Conservation (phyloP, 2,113 vertebrate genomes). For the Rhabdornis inornatus region DNA sequence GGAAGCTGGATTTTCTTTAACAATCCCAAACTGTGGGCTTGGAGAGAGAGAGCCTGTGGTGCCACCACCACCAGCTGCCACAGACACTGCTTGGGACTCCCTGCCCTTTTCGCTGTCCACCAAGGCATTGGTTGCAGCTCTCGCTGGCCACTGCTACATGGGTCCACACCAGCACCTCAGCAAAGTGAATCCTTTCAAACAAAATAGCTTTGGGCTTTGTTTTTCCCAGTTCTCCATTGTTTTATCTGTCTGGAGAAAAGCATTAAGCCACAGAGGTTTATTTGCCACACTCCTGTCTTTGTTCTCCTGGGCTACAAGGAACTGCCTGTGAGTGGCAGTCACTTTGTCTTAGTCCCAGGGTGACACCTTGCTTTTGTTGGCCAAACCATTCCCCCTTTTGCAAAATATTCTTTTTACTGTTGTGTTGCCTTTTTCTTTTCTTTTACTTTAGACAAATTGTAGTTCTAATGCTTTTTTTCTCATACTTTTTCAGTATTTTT, state of each 20-base stretch:
- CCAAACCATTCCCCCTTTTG: not conserved
- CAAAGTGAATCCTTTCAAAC: not conserved
- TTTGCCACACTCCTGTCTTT: not conserved
- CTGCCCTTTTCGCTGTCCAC: no score
- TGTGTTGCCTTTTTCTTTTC: not conserved
- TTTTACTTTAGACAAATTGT: not conserved
- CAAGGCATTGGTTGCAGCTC: not conserved
- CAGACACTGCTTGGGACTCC: no score
- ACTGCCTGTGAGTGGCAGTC: not conserved
- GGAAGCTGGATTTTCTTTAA: no score
- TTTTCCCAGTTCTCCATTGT: not conserved
- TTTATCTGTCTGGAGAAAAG: not conserved
- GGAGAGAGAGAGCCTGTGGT: not conserved
- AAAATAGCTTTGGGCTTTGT: not conserved
- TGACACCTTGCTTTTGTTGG: not conserved
- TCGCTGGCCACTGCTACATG: accelerated
- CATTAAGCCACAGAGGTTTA: no score
- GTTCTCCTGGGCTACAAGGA: not conserved
- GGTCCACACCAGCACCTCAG: accelerated
- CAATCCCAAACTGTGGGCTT: not conserved
- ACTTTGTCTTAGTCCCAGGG: not conserved
- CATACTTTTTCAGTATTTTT: accelerated
- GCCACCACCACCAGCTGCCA: not conserved
- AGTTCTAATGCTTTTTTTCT: not conserved
- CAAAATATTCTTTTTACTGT: not conserved